These are phyloP conservation scores for Carcina quercana DNA, from an alignment of 2,888 invertebrate species.

Conservation along the genomic window DNA sequence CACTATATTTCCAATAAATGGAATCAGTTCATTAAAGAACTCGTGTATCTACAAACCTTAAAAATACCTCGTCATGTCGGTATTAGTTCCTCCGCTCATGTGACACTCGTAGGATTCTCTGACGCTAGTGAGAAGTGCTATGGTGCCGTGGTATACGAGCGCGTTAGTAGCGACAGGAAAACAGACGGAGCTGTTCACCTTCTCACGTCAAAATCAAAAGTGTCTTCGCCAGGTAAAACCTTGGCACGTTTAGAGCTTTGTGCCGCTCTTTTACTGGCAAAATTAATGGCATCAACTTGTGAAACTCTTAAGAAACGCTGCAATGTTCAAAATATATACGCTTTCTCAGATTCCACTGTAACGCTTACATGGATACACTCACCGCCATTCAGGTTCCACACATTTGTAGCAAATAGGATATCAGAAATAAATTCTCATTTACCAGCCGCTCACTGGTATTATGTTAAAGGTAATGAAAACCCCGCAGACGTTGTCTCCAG, in stretches of 20 bases:
- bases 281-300: constrained; percentile 1
- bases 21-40: constrained; percentile 1
- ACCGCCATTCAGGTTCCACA: constrained; percentile 10
- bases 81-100: not conserved
- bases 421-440: not conserved
- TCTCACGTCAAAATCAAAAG: constrained; percentile 1
- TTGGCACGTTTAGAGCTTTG: constrained; percentile 10
- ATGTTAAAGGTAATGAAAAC: constrained; percentile 10
- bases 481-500: constrained; percentile 11
- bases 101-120: constrained; percentile 1
- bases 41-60: not conserved
- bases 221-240: constrained; percentile 1
- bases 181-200: not conserved
- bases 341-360: constrained; percentile 10
- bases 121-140: constrained; percentile 6
- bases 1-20: not conserved
- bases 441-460: constrained; percentile 6
- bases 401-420: constrained; percentile 10
- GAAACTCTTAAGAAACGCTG: constrained; percentile 1
- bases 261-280: constrained; percentile 3
- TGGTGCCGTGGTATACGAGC: constrained; percentile 2
- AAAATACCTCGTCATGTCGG: constrained; percentile 3
- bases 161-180: not conserved
- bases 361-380: constrained; percentile 11
- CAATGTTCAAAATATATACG: constrained; percentile 5